Evolutionary conservation across 2,888 invertebrate species (phyloP), one percentile per base, ranked within the genome.

Genomic region (Alloplasta piceator): DNA sequence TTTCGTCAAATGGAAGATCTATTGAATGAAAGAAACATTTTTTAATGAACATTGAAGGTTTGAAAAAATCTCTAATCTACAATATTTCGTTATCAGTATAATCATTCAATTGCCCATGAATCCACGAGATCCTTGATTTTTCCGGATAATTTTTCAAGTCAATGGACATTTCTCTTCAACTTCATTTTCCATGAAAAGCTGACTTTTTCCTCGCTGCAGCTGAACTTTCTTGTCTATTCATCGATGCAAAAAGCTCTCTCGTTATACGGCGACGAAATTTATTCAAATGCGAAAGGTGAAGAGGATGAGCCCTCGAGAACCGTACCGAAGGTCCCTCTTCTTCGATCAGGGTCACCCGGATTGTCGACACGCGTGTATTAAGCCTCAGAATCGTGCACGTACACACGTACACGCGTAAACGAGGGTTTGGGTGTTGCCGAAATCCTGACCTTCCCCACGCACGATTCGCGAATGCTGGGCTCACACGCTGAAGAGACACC

Each of bases 381-480:
- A 26, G 56, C 74, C 56, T 70, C 73, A 78, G 78, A 79, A 75
- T 61, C 64, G 70, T 48, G n/a, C 81, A 66, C 68, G 63, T 60
- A 79, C 71, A 72, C 46, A 72, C 66, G 55, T 58, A 58, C 46
- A 48, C 14, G 74, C 73, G 74, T 46, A 46, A 52, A 48, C 68
- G 76, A 68, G 78, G 70, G 66, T 60, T 66, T 80, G 82, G 75
- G 80, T 76, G 80, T 80, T 78, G 74, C 82, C 74, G 77, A 83
- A 85, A 85, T 86, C 87, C 86, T 88, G 88, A 89, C 89, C 89
- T 88, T 87, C 82, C 86, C 82, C 84, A 82, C 73, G 78, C 78
- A 71, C 77, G 56, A 66, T 68, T 56, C 48, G 68, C 36, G 66
- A 70, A 58, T 9, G 55, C 66, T 52, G 61, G 60, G 71, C 46